Evolutionary conservation across 2,888 invertebrate species (phyloP).

Genomic region (Junonia oenone): DNA sequence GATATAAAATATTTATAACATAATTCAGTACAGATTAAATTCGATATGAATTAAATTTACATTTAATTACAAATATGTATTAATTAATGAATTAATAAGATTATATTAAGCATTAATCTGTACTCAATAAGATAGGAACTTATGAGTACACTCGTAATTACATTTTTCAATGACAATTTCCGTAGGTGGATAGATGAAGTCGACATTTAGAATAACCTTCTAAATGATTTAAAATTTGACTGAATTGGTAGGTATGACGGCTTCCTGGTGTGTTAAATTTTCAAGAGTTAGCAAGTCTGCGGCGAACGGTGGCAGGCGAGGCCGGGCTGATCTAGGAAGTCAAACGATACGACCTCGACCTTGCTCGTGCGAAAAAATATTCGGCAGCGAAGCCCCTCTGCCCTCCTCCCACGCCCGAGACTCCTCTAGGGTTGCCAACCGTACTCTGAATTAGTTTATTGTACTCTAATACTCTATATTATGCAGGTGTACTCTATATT

Average conservation of each 20-base stretch:
- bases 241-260: conserved; percentile 16
- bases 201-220: conserved; percentile 1
- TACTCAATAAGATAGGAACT: too few relatives aligned
- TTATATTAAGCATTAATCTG: too few relatives aligned
- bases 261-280: conserved; percentile 25
- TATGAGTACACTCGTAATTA: too few relatives aligned
- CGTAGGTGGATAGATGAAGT: background rate
- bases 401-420: conserved; percentile 32
- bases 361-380: conserved; percentile 72
- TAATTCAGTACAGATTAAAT: too few relatives aligned
- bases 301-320: conserved; percentile 35
- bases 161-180: background rate
- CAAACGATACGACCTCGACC: conserved; percentile 71
- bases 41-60: too few relatives aligned
- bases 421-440: conserved; percentile 28
- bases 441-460: too few relatives aligned
- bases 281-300: conserved; percentile 24
- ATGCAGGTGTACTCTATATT: too few relatives aligned
- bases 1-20: background rate
- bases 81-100: too few relatives aligned
- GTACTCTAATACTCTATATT: background rate
- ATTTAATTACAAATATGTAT: too few relatives aligned
- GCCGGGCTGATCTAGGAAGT: conserved; percentile 71
- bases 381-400: conserved; percentile 41
- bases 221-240: conserved; percentile 1